Conservation (phyloP, 2,113 vertebrate genomes). For the Hymenochirus boettgeri region DNA sequence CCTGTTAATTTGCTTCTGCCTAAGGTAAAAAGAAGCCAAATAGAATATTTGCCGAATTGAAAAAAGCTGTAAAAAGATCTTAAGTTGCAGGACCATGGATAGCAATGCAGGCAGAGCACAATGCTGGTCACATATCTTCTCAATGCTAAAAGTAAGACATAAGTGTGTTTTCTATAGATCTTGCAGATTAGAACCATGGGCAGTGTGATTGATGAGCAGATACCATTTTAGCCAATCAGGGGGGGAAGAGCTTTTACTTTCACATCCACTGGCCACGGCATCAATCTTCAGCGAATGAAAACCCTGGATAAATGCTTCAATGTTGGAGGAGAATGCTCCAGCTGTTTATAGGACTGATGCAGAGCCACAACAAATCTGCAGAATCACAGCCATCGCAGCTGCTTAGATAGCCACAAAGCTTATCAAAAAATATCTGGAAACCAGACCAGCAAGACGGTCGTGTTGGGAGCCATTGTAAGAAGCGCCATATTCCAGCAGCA, state of each 20-base stretch:
- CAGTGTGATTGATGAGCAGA: slow-evolving; percentile 68
- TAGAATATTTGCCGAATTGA: too few species aligned
- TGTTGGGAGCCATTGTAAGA: slow-evolving; percentile 78
- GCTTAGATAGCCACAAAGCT: slow-evolving; percentile 71
- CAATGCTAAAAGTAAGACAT: too few species aligned
- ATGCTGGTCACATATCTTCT: too few species aligned
- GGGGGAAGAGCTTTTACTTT: slow-evolving; percentile 75
- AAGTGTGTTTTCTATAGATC: slow-evolving; percentile 46
- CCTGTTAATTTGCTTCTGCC: too few species aligned
- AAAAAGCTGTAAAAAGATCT: too few species aligned
- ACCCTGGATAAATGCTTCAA: slow-evolving; percentile 79
- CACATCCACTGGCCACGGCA: slow-evolving; percentile 74
- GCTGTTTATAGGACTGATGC: slow-evolving; percentile 64
- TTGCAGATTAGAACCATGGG: slow-evolving; percentile 11
- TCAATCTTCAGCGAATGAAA: slow-evolving; percentile 68
- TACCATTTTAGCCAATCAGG: slow-evolving; percentile 84
- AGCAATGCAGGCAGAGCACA: too few species aligned
- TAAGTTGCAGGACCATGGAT: too few species aligned
- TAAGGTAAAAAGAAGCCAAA: too few species aligned
- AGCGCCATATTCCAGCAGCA: slow-evolving; percentile 80
- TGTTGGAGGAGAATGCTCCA: slow-evolving; percentile 62
- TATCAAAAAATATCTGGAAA: slow-evolving; percentile 69
- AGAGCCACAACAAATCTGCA: slow-evolving; percentile 72
- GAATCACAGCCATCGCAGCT: slow-evolving; percentile 59
- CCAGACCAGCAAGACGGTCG: slow-evolving; percentile 77